Evolutionary conservation across 2,113 vertebrate genomes (phyloP), one percentile per base, ranked within the genome.

Genomic region (Chaetorhynchus papuensis): DNA sequence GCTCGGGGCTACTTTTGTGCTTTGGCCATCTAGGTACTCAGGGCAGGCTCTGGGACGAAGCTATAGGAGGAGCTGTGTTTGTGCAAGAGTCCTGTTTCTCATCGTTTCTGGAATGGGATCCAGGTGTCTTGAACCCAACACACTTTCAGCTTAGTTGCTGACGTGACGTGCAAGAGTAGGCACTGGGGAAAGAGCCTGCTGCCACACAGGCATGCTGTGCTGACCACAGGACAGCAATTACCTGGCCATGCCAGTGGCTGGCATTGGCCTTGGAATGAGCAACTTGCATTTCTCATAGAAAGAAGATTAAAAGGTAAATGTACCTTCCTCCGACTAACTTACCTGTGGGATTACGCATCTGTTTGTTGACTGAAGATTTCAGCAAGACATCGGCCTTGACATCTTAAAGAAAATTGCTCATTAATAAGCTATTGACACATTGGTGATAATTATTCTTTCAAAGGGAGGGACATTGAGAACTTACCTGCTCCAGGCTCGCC

Each of bases 341-440:
- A 90, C 80, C 56, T 33, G 23, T 27, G 31, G 56, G 35, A 13
- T 64, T 27, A 24, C 8, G 56, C 31, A 1, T 83, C 3, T 56
- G 13, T 9, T 44, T 63, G 31, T 13, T 1, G 3, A 6, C 6
- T 13, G 27, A 7, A 77, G 71, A 83, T 33, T 49, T 63, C 64
- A 2, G 15, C 9, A 37, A 63, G 19, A 10, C 15, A 4, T 41
- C 13, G 37, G 37, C 21, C 26, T 77, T 0, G 1, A 28, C 4
- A 63, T 63, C 87, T 90, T 49, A 64, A 83, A 54, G 56, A 64
- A 70, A 44, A 56, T 70, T 61, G 15, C 19, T 56, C 15, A 24
- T 70, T 90, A 77, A 13, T 63, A 63, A 70, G 33, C 11, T 90
- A 2, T 37, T 64, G 56, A 50, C 56, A 44, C 23, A 17, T 70